Conservation (phyloP, 2,797 vertebrate genomes). For the Sternarchorhynchus goeldii region DNA sequence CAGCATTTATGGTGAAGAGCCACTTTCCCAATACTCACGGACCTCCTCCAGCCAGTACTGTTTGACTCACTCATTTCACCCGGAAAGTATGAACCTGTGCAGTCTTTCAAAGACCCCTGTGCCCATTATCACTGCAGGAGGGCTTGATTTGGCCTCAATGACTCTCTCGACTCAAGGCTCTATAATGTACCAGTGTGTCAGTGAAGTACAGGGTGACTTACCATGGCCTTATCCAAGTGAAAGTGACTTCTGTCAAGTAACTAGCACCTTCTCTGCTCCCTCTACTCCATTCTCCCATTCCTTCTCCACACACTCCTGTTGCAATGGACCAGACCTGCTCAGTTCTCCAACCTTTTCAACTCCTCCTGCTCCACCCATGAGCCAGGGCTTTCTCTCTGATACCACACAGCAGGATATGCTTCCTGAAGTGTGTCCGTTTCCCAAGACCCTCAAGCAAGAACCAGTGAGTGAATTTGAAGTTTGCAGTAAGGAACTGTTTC, state of each 20-base stretch:
- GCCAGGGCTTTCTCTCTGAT: constrained; percentile 55
- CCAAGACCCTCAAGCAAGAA: constrained; percentile 85
- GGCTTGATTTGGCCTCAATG: constrained; percentile 79
- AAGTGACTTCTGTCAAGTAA: constrained; percentile 58
- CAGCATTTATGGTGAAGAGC: constrained; percentile 77
- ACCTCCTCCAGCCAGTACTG: constrained; percentile 75
- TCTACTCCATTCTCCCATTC: constrained; percentile 74
- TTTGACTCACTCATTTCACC: constrained; percentile 68
- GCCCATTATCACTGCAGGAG: constrained; percentile 70
- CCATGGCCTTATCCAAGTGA: constrained; percentile 59
- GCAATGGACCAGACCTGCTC: constrained; percentile 61
- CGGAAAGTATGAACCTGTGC: constrained; percentile 78
- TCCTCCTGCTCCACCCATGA: constrained; percentile 47
- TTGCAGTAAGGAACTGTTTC: constrained; percentile 72
- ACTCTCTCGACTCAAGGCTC: constrained; percentile 81
- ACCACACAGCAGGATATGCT: constrained; percentile 60
- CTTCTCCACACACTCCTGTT: constrained; percentile 66
- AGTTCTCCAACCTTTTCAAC: constrained; percentile 51
- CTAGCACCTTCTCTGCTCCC: constrained; percentile 60
- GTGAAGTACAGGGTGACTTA: constrained; percentile 73
- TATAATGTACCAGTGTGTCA: constrained; percentile 74
- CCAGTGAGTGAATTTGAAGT: constrained; percentile 79
- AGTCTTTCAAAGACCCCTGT: constrained; percentile 67
- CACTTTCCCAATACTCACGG: constrained; percentile 71
- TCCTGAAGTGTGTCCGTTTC: constrained; percentile 69